phyloP scores from a whole-genome alignment of 2,797 vertebrate species.

The Eupleurogrammus muticus region DNA sequence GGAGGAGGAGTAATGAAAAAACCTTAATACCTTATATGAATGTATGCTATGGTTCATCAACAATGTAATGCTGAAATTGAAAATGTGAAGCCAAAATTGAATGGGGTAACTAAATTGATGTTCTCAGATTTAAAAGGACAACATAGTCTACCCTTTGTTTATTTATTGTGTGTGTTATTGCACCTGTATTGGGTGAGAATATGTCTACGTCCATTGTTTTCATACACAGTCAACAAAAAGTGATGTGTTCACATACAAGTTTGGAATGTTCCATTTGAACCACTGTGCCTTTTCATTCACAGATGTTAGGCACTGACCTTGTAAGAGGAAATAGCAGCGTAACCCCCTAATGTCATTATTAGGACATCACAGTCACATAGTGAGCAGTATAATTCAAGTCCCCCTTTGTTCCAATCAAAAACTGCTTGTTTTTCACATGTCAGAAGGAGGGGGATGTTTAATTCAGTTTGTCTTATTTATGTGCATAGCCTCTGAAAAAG shows the following conservation, averaged over 20 bases:
- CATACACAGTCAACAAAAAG: no score
- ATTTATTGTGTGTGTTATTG: not conserved
- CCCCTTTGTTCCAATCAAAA: no score
- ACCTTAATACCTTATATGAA: not conserved
- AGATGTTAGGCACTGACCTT: not conserved
- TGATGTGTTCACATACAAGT: not conserved
- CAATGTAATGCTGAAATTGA: not conserved
- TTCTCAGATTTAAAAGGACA: slow-evolving; percentile 12
- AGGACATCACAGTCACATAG: no score
- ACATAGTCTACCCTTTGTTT: not conserved
- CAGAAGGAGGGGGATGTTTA: no score
- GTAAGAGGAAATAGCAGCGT: no score
- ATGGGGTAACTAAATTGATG: no score
- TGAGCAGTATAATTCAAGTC: no score
- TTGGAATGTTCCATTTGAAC: not conserved
- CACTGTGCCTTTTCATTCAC: not conserved
- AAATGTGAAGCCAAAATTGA: not conserved
- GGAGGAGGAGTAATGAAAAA: not conserved
- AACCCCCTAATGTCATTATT: no score
- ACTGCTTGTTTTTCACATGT: not conserved
- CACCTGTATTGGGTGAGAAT: not conserved
- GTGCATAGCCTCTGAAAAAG: slow-evolving; percentile 1
- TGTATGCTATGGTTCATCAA: slow-evolving; percentile 13
- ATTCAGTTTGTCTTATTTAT: not conserved
- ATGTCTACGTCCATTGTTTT: no score